Evolutionary conservation across 2,113 vertebrate genomes (phyloP), one percentile per base, ranked within the genome.

Genomic region (Neomonachus schauinslandi): DNA sequence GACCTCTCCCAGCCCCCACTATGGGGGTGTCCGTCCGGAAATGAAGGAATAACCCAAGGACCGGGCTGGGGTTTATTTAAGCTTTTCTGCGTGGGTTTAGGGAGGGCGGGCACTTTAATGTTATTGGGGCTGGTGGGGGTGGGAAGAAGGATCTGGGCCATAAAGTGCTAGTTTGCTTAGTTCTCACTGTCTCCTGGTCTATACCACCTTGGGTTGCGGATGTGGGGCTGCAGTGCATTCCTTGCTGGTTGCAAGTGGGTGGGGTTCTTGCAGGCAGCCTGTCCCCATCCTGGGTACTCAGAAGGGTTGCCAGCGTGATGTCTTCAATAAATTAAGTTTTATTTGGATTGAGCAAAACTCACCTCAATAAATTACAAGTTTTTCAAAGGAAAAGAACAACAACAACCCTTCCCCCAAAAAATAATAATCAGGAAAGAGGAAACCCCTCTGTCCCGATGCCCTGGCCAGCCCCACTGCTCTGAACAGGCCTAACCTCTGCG

Each of bases 311-410:
- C 31, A 7, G 89, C 14, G 16, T 95, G 93, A 89, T 96, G 91
- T 98, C 77, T 67, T 98, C 98, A 99, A 99, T 99, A 99, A 99
- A 99, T 99, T 99, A 99, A 98, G 97, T 98, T 99, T 99, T 99
- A 99, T 99, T 99, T 98, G 97, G 98, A 97, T 98, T 98, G 98
- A 98, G 97, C 98, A 98, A 98, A 98, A 97, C 97, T 98, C 88
- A 98, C 98, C 94, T 97, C 97, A 99, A 99, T 99, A 99, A 99
- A 98, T 99, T 98, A 99, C 98, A 93, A 95, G 95, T 97, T 97
- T 98, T 88, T 97, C 95, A 97, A 98, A 90, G 10, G 81, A 96
- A 90, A 97, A 89, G 36, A 85, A 81, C 12, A 5, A 39, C 81
- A 67, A 88, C 55, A 67, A 81, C 26, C 72, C 46, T 46, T 8